A percentile compares a stretch with the other conserved stretches of the same genome.
phyloP scores from a whole-genome alignment of 1,140 invertebrate genomes.

The Elymnias hypermnestra region DNA sequence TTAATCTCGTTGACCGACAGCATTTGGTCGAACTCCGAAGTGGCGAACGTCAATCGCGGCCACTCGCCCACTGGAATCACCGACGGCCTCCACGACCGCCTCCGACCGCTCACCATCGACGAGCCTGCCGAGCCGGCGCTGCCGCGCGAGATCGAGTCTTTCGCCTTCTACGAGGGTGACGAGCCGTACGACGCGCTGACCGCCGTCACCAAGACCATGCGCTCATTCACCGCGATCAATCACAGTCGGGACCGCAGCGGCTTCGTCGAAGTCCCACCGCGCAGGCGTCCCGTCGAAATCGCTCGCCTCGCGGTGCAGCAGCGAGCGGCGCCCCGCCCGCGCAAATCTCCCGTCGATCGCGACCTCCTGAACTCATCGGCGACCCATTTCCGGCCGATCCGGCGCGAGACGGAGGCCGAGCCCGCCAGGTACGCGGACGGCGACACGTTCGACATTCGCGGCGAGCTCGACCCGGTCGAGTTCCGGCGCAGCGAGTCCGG shows the following conservation, averaged over 20 bases:
- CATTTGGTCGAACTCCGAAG: no score
- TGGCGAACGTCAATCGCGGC: slow-evolving; percentile 26
- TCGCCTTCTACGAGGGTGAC: slow-evolving; percentile 48
- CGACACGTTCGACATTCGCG: slow-evolving; percentile 81
- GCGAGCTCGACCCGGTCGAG: slow-evolving; percentile 78
- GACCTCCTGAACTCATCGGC: slow-evolving; percentile 84
- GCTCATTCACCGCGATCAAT: slow-evolving; percentile 73
- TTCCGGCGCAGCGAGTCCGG: slow-evolving; percentile 72
- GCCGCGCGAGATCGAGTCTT: slow-evolving; percentile 39
- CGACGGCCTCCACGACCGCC: no score
- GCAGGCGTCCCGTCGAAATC: slow-evolving; percentile 29
- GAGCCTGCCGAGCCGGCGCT: slow-evolving; percentile 34
- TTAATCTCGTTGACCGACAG: slow-evolving; percentile 55
- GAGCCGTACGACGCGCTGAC: slow-evolving; percentile 56
- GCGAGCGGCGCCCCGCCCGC: slow-evolving; percentile 33
- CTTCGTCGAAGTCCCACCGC: slow-evolving; percentile 77
- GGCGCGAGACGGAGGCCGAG: slow-evolving; percentile 72
- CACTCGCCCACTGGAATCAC: slow-evolving; percentile 41
- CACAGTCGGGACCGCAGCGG: slow-evolving; percentile 77
- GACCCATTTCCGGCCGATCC: slow-evolving; percentile 87
- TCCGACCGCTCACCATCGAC: slow-evolving; percentile 56
- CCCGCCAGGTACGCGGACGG: slow-evolving; percentile 78
- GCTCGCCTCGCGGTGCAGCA: no score
- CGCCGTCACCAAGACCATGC: slow-evolving; percentile 54
- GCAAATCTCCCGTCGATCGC: slow-evolving; percentile 36